A percentile compares a stretch with the other conserved stretches of the same genome.
Conservation (phyloP, 2,888 invertebrate genomes). For the Ochropacha duplaris region DNA sequence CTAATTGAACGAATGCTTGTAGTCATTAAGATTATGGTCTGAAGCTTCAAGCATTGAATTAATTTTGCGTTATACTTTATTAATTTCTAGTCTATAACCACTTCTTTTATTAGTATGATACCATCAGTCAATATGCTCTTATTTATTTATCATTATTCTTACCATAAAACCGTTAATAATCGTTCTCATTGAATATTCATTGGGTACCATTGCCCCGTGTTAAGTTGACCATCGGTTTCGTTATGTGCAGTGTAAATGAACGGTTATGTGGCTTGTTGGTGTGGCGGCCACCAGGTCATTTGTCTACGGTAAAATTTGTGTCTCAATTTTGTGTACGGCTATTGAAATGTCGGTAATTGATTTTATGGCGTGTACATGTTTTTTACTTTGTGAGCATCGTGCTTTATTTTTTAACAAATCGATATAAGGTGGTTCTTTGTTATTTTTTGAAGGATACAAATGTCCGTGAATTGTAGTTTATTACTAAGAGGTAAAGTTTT, state of each 20-base stretch:
- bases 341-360: not conserved
- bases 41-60: not conserved
- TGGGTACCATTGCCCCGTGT: not conserved
- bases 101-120: not conserved
- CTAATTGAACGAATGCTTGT: conserved; percentile 4
- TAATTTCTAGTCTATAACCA: not conserved
- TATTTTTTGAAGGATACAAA: too few species aligned
- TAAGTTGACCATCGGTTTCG: not conserved
- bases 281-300: not conserved
- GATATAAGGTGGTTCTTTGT: not conserved
- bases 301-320: not conserved
- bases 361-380: not conserved
- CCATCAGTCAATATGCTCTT: not conserved
- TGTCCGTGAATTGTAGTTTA: too few species aligned
- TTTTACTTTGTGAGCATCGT: not conserved
- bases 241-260: not conserved
- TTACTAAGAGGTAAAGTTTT: too few species aligned
- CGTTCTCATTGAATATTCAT: not conserved
- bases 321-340: not conserved
- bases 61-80: not conserved
- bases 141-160: not conserved
- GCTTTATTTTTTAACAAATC: not conserved
- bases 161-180: not conserved
- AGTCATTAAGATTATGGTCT: conserved; percentile 2
- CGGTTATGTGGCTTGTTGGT: not conserved